Conservation (phyloP, 2,888 invertebrate species). For the Nephrocerus scutellatus region DNA sequence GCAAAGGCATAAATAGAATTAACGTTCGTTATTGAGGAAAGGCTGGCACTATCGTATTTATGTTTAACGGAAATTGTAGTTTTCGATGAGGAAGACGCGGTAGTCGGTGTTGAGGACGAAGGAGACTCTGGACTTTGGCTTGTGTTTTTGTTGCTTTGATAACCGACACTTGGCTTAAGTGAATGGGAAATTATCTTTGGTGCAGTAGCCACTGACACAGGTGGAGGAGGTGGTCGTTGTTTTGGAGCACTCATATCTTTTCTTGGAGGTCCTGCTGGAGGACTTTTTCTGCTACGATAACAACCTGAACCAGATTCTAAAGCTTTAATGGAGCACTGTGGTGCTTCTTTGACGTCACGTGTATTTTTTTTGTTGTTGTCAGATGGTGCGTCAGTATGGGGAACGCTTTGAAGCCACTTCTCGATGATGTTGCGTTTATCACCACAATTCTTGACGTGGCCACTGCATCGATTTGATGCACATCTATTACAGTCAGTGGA, state of each 20-base stretch:
- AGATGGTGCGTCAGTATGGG: constrained; percentile 42
- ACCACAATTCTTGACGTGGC: constrained; percentile 50
- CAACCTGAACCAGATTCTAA: too few species aligned
- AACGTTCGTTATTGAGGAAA: constrained; percentile 29
- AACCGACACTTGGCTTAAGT: constrained; percentile 12
- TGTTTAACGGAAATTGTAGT: constrained; percentile 1
- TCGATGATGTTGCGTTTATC: constrained; percentile 68
- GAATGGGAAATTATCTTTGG: constrained; percentile 22
- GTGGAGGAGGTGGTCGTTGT: constrained; percentile 42
- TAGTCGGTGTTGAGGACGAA: too few species aligned
- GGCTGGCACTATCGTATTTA: constrained; percentile 26
- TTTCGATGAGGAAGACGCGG: background rate
- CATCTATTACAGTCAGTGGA: constrained; percentile 28
- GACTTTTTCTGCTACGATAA: too few species aligned
- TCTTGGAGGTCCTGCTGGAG: too few species aligned
- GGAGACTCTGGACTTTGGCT: background rate
- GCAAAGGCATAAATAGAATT: constrained; percentile 39
- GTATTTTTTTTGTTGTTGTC: too few species aligned
- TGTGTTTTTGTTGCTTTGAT: constrained; percentile 11
- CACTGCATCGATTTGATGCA: constrained; percentile 32
- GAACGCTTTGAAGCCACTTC: constrained; percentile 70
- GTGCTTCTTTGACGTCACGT: too few species aligned
- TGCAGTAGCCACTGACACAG: constrained; percentile 17
- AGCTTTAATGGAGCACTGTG: too few species aligned
- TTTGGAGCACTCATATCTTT: constrained; percentile 37